phyloP scores from a whole-genome alignment of 2,888 invertebrate genomes.

The Selenia dentaria region DNA sequence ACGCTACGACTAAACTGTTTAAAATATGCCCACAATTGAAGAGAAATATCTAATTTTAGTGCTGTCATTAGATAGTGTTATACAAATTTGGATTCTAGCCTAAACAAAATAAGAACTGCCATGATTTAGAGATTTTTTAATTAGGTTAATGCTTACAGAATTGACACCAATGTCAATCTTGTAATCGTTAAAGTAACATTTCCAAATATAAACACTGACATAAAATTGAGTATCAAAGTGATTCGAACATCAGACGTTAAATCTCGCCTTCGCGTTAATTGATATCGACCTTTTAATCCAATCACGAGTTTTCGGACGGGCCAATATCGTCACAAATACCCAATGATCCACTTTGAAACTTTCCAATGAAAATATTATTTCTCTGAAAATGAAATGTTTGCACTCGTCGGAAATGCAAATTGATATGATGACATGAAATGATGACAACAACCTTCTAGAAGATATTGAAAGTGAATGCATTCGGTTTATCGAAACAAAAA shows the following conservation, averaged over 20 bases:
- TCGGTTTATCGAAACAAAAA: no score
- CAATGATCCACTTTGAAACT: constrained; percentile 27
- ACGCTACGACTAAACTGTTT: no score
- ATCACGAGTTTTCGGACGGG: constrained; percentile 31
- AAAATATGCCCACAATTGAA: no score
- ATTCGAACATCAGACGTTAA: constrained; percentile 10
- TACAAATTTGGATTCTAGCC: no score
- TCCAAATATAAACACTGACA: constrained; percentile 8
- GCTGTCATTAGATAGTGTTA: no score
- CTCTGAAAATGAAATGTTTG: constrained; percentile 6
- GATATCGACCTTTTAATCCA: constrained; percentile 27
- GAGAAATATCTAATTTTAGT: no score
- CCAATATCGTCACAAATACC: constrained; percentile 34
- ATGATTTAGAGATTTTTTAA: no score
- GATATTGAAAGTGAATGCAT: no score
- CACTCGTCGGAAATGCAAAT: constrained; percentile 7
- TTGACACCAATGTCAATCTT: no score
- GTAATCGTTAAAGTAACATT: neutral
- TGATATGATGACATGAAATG: constrained; percentile 38
- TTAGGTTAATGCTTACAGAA: no score
- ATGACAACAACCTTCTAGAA: constrained; percentile 37
- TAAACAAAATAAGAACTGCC: no score
- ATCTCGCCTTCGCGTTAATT: constrained; percentile 14
- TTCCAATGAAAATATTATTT: constrained; percentile 25
- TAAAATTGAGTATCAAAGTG: constrained; percentile 11